Conservation (phyloP, 2,113 vertebrate genomes). For the Meleagris gallopavo region DNA sequence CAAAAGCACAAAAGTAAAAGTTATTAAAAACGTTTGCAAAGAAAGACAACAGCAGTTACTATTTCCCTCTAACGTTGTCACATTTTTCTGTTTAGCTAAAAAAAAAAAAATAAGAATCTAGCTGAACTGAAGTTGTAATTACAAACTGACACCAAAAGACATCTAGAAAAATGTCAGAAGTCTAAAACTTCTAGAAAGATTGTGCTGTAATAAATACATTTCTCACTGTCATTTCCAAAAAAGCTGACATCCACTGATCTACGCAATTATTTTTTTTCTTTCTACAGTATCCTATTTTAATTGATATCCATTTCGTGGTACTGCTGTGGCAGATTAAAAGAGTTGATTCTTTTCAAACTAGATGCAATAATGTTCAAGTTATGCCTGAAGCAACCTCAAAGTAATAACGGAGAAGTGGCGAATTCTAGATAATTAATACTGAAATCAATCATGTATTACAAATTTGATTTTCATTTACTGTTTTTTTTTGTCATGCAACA, state of each 20-base stretch:
- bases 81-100: background rate
- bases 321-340: background rate
- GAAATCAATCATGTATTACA: background rate
- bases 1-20: background rate
- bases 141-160: background rate
- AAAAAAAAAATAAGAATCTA: too few relatives aligned
- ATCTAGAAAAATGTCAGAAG: background rate
- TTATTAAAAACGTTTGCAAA: background rate
- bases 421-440: background rate
- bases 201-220: background rate
- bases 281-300: background rate
- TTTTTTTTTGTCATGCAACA: background rate
- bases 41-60: background rate
- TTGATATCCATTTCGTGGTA: background rate
- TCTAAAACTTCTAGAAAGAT: background rate
- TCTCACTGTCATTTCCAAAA: background rate
- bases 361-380: background rate
- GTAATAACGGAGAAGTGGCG: background rate
- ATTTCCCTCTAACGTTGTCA: background rate
- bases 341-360: slow-evolving; percentile 4
- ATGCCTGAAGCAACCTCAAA: background rate
- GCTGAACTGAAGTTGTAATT: too few relatives aligned
- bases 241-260: background rate
- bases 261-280: background rate
- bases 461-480: background rate